Conservation (phyloP, 2,113 vertebrate genomes). For the Grantiella picta region DNA sequence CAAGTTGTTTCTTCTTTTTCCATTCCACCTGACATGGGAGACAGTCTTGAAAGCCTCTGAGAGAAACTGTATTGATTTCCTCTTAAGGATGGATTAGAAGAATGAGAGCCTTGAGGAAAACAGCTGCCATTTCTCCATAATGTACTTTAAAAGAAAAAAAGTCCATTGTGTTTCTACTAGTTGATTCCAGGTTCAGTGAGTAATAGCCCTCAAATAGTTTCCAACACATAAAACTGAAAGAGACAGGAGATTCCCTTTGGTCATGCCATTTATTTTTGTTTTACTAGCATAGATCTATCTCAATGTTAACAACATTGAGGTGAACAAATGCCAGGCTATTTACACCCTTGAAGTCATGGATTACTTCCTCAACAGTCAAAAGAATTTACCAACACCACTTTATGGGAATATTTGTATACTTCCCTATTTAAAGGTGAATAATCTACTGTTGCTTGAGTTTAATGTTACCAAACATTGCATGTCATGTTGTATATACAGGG, state of each 20-base stretch:
- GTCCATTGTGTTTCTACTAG: not conserved
- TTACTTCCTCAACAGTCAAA: not conserved
- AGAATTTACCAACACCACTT: not conserved
- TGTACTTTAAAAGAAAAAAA: not conserved
- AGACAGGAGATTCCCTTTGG: not conserved
- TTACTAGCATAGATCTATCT: not conserved
- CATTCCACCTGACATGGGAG: slow-evolving; percentile 15
- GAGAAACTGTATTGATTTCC: slow-evolving; percentile 52
- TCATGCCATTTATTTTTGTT: not conserved
- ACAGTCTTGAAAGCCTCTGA: slow-evolving; percentile 23
- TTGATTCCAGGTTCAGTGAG: not conserved
- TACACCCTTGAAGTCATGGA: not conserved
- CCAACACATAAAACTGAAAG: not conserved
- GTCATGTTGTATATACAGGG: not conserved
- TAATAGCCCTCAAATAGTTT: not conserved
- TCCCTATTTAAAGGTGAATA: not conserved
- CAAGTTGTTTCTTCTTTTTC: slow-evolving; percentile 37
- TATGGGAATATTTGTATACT: not conserved
- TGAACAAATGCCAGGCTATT: not conserved
- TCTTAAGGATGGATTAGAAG: slow-evolving; percentile 37
- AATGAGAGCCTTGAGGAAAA: slow-evolving; percentile 22
- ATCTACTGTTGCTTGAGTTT: not conserved
- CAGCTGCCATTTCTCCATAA: not conserved
- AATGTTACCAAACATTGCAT: not conserved
- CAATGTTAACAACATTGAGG: not conserved